Evolutionary conservation across 2,888 invertebrate species (phyloP).

Genomic region (Tipula vernalis): DNA sequence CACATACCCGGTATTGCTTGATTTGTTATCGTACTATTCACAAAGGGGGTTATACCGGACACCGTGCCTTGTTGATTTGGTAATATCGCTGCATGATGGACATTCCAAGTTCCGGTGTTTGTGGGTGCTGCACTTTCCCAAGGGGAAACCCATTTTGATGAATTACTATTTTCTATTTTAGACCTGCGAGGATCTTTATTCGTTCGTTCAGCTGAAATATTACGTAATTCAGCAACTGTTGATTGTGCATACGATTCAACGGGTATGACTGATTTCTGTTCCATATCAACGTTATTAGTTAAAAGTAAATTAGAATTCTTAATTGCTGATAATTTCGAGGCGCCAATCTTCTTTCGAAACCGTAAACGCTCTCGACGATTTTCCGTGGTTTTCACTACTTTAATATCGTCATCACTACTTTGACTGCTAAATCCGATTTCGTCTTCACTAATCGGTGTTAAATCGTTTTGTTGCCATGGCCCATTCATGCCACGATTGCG

Average conservation of each 20-base stretch:
- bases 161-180: not conserved
- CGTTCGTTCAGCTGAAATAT: not conserved
- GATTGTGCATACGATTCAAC: slow-evolving; percentile 9
- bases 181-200: not conserved
- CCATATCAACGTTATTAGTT: not conserved
- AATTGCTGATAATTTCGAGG: not conserved
- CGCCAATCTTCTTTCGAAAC: not conserved
- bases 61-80: not conserved
- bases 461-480: slow-evolving; percentile 11
- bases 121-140: not conserved
- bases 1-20: not conserved
- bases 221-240: slow-evolving; percentile 14
- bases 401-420: slow-evolving; percentile 34
- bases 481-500: slow-evolving; percentile 11
- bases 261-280: not conserved
- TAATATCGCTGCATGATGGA: not conserved
- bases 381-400: slow-evolving; percentile 15
- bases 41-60: not conserved
- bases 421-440: slow-evolving; percentile 20
- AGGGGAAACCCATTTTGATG: not conserved
- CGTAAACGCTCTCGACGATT: not conserved
- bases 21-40: not conserved
- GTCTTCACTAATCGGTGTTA: slow-evolving; percentile 25
- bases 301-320: not conserved
- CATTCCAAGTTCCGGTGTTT: not conserved